phyloP scores from a whole-genome alignment of 2,888 invertebrate species.

The Criorhina ranunculi region DNA sequence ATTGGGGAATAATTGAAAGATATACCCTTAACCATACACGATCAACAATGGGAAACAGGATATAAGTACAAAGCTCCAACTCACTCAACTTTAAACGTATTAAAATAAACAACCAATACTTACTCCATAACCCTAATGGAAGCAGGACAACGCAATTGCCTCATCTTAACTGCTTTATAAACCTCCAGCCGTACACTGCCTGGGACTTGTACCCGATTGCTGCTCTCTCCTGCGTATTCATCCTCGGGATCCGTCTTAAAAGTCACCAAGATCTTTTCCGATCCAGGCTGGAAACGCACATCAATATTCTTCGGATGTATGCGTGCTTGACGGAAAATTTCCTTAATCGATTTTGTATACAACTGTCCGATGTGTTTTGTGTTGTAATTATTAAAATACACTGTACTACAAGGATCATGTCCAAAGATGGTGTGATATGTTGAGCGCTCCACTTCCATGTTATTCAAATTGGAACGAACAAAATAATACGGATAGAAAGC shows the following conservation, averaged over 20 bases:
- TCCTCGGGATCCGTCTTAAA: constrained; percentile 85
- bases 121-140: constrained; percentile 82
- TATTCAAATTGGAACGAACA: constrained; percentile 85
- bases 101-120: no score
- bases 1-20: no score
- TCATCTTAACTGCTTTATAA: constrained; percentile 90
- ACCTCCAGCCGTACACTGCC: constrained; percentile 89
- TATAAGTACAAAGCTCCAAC: no score
- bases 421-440: constrained; percentile 89
- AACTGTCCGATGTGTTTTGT: constrained; percentile 88
- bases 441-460: constrained; percentile 87
- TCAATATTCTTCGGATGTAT: constrained; percentile 83
- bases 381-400: constrained; percentile 88
- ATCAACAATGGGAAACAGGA: no score
- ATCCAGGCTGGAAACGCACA: constrained; percentile 84
- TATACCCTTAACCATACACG: no score
- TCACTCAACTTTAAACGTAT: no score
- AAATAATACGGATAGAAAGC: constrained; percentile 98
- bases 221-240: constrained; percentile 75
- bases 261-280: constrained; percentile 88
- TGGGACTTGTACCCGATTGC: constrained; percentile 84
- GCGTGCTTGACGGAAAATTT: constrained; percentile 85
- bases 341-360: constrained; percentile 88
- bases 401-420: constrained; percentile 91
- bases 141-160: constrained; percentile 85